A percentile compares a stretch with the other conserved stretches of the same genome.
Conservation (phyloP, 2,797 vertebrate genomes). For the Malurus splendens region DNA sequence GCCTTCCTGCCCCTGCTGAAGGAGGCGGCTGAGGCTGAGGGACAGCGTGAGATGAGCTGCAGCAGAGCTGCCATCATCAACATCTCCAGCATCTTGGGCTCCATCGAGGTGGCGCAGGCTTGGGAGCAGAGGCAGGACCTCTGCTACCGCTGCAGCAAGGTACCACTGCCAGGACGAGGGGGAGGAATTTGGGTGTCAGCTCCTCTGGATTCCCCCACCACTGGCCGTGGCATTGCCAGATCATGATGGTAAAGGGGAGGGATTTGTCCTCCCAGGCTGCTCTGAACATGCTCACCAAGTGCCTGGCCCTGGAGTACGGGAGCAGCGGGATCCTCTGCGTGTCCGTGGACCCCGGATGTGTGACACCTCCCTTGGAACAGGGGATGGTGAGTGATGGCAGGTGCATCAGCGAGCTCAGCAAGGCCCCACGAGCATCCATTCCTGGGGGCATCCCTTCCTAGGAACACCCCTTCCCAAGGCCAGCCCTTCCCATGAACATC, state of each 20-base stretch:
- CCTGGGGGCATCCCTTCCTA: background rate
- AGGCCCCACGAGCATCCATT: accelerated
- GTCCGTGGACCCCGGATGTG: constrained; percentile 7
- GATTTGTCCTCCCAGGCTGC: constrained; percentile 6
- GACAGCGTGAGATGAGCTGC: constrained; percentile 4
- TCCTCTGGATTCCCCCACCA: accelerated
- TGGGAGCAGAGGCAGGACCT: constrained; percentile 39
- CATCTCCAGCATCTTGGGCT: constrained; percentile 46
- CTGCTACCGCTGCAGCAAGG: constrained; percentile 55
- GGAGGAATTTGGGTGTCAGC: background rate
- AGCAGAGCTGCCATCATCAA: constrained; percentile 38
- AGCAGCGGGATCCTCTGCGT: constrained; percentile 19
- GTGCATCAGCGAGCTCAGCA: background rate
- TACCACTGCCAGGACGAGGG: accelerated
- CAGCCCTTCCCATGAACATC: background rate
- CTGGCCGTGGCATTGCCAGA: background rate
- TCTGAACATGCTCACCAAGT: constrained; percentile 56
- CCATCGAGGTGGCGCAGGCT: background rate
- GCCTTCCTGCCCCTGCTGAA: constrained; percentile 31
- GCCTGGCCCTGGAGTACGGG: constrained; percentile 39
- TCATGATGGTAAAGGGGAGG: accelerated
- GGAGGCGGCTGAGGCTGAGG: background rate
- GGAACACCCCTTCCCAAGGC: background rate
- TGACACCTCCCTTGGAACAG: background rate
- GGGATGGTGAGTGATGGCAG: background rate